Evolutionary conservation across 1,140 invertebrate species (phyloP).

Genomic region (Drosophila subobscura): DNA sequence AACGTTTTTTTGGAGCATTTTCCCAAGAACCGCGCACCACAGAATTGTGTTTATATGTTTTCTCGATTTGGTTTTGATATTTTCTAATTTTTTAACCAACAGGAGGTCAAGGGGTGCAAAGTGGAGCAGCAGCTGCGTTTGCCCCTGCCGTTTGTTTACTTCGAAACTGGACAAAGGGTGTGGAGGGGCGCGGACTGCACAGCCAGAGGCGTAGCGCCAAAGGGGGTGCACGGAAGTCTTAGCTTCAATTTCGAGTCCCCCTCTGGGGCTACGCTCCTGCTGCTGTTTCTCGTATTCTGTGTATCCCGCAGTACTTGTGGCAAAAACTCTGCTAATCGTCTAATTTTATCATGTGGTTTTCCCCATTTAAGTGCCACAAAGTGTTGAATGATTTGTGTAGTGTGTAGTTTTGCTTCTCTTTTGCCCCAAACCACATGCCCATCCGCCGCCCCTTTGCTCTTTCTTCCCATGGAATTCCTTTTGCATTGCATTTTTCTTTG

Average conservation of each 20-base stretch:
- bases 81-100: slow-evolving; percentile 25
- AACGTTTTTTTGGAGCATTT: slow-evolving; percentile 60
- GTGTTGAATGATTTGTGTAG: slow-evolving; percentile 74
- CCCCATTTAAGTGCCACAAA: slow-evolving; percentile 73
- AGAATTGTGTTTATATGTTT: slow-evolving; percentile 27
- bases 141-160: slow-evolving; percentile 58
- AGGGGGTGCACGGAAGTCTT: slow-evolving; percentile 6
- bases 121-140: slow-evolving; percentile 51
- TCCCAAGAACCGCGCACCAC: slow-evolving; percentile 41
- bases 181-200: slow-evolving; percentile 19
- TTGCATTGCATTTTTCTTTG: slow-evolving; percentile 31
- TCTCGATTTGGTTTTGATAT: slow-evolving; percentile 22
- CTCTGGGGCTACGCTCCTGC: not conserved
- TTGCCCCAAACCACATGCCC: slow-evolving; percentile 10
- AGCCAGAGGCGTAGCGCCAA: slow-evolving; percentile 8
- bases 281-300: slow-evolving; percentile 7
- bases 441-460: not conserved
- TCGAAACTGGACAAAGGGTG: slow-evolving; percentile 50
- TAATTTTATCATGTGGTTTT: slow-evolving; percentile 81
- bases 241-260: not conserved
- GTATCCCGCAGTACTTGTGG: slow-evolving; percentile 43
- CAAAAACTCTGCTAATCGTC: slow-evolving; percentile 67
- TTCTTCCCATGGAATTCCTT: slow-evolving; percentile 20
- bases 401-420: slow-evolving; percentile 10
- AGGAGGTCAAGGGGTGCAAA: slow-evolving; percentile 28